phyloP scores from a whole-genome alignment of 2,113 vertebrate species.

The Tinamus guttatus region DNA sequence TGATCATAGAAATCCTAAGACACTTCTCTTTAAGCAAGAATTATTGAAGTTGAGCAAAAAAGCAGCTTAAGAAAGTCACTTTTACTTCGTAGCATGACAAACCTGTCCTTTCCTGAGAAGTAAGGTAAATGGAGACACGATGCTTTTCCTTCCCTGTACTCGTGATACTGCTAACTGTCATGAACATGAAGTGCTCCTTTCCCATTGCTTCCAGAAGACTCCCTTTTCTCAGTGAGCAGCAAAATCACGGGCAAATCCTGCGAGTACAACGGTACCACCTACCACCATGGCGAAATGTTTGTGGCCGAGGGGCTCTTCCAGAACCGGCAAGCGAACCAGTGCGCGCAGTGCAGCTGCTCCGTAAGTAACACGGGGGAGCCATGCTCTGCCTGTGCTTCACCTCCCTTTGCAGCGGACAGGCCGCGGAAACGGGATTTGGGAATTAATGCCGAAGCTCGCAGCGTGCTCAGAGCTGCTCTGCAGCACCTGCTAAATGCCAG shows the following conservation, averaged over 20 bases:
- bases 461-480: not conserved
- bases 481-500: not conserved
- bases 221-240: conserved; percentile 71
- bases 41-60: not conserved
- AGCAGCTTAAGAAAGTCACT: not conserved
- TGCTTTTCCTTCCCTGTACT: not conserved
- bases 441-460: not conserved
- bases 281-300: conserved; percentile 82
- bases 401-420: not conserved
- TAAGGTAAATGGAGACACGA: not conserved
- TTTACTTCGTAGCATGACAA: not conserved
- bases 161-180: not conserved
- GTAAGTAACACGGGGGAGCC: conserved; percentile 71
- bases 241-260: conserved; percentile 81
- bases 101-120: not conserved
- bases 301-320: conserved; percentile 83
- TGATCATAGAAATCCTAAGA: not conserved
- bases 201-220: conserved; percentile 75
- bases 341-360: conserved; percentile 85
- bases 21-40: not conserved
- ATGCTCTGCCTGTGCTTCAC: not conserved
- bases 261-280: conserved; percentile 82
- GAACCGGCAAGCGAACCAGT: conserved; percentile 83
- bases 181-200: conserved; percentile 7
- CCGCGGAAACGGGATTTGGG: not conserved